These are phyloP conservation scores for Brachionus rotundiformis DNA, from an alignment of 1,140 invertebrate genomes.

Conservation along the genomic window DNA sequence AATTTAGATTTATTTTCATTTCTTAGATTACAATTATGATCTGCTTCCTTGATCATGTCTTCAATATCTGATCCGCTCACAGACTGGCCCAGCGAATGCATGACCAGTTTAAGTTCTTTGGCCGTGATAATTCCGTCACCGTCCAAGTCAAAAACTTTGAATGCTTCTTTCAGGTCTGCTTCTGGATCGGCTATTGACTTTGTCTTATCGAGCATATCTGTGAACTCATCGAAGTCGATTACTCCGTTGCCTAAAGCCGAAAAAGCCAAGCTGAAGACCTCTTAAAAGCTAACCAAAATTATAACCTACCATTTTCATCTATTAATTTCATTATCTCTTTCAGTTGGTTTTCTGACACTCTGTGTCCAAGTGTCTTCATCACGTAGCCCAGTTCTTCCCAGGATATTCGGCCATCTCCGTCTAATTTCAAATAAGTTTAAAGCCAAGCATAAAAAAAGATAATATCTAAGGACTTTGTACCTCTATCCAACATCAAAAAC, in stretches of 20 bases:
- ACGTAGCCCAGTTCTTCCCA: conserved; percentile 50
- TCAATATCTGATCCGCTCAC: conserved; percentile 33
- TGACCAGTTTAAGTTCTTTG: conserved; percentile 44
- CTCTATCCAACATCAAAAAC: conserved; percentile 51
- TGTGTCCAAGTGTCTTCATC: conserved; percentile 45
- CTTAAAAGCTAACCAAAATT: background rate
- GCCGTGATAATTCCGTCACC: conserved; percentile 51
- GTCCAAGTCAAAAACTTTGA: conserved; percentile 52
- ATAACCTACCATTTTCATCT: conserved; percentile 24
- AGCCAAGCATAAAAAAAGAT: background rate
- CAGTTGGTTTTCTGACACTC: conserved; percentile 42
- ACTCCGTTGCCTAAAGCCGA: conserved; percentile 49
- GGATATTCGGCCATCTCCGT: conserved; percentile 45
- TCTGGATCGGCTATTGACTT: conserved; percentile 49
- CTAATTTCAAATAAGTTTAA: background rate
- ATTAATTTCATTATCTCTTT: conserved; percentile 51
- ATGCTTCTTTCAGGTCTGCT: conserved; percentile 52
- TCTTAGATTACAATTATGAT: conserved; percentile 24
- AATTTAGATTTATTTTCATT: background rate
- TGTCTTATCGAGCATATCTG: conserved; percentile 48
- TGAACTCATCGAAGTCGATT: conserved; percentile 52
- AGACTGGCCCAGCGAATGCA: conserved; percentile 36
- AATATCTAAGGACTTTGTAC: background rate
- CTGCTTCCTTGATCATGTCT: conserved; percentile 49
- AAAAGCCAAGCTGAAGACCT: background rate